phyloP scores from a whole-genome alignment of 2,888 invertebrate genomes.

The Rotaria socialis region DNA sequence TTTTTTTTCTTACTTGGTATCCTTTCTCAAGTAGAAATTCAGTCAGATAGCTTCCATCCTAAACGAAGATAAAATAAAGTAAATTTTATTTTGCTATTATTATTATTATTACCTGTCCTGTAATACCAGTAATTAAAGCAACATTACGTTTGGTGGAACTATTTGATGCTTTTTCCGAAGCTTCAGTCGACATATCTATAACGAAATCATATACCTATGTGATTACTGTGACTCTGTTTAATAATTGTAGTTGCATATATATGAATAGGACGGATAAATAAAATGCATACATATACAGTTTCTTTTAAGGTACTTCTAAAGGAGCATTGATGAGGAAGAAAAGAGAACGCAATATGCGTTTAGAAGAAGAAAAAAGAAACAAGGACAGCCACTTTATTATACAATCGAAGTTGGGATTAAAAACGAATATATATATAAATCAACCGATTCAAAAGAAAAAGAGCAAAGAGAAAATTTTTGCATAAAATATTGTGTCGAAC shows the following conservation, averaged over 20 bases:
- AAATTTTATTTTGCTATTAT: not conserved
- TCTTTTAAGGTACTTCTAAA: not conserved
- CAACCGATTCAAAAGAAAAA: not conserved
- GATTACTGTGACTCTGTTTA: not conserved
- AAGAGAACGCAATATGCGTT: not conserved
- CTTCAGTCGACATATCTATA: not conserved
- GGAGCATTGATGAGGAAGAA: not conserved
- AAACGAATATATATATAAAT: not conserved
- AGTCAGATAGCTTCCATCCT: slow-evolving; percentile 96
- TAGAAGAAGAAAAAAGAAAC: not conserved
- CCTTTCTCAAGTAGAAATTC: slow-evolving; percentile 86
- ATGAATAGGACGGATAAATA: not conserved
- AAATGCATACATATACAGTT: not conserved
- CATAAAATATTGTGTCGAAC: no score
- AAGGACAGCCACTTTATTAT: not conserved
- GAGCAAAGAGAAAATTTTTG: no score
- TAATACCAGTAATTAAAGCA: slow-evolving; percentile 90
- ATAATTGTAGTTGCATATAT: not conserved
- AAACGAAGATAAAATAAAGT: not conserved
- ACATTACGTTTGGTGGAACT: slow-evolving; percentile 54
- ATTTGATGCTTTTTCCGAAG: not conserved
- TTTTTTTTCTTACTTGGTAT: slow-evolving; percentile 64
- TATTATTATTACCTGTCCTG: slow-evolving; percentile 77
- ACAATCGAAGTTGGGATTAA: not conserved
- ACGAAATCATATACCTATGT: not conserved